Conservation (phyloP, 2,888 invertebrate genomes). For the Andrena chrysosceles region DNA sequence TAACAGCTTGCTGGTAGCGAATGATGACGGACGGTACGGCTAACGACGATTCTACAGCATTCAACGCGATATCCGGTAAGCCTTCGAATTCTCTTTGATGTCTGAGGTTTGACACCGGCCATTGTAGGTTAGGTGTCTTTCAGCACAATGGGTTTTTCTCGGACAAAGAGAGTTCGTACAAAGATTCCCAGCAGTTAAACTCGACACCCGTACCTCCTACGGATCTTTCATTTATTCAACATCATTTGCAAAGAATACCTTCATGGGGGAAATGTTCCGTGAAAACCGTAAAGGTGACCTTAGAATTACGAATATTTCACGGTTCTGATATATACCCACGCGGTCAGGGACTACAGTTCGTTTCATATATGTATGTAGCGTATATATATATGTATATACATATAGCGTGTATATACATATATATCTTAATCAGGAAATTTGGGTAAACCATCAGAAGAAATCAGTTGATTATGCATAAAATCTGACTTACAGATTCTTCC, state of each 20-base stretch:
- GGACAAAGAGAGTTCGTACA: neutral
- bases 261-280: neutral
- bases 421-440: neutral
- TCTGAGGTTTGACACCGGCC: conserved; percentile 56
- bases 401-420: neutral
- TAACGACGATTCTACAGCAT: conserved; percentile 68
- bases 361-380: neutral
- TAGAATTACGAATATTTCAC: conserved; percentile 16
- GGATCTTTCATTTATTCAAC: neutral
- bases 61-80: conserved; percentile 75
- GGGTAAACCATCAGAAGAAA: too few species aligned
- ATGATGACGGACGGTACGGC: conserved; percentile 73
- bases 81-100: conserved; percentile 5
- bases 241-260: neutral
- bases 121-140: conserved; percentile 71
- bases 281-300: conserved; percentile 40
- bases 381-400: neutral
- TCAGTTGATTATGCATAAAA: neutral
- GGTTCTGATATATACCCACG: conserved; percentile 31
- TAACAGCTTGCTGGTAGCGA: neutral
- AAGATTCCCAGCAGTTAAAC: neutral
- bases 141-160: conserved; percentile 36
- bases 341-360: conserved; percentile 6
- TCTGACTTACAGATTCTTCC: conserved; percentile 37
- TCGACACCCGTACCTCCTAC: neutral